phyloP scores from a whole-genome alignment of 2,888 invertebrate species.

The Troides aeacus region DNA sequence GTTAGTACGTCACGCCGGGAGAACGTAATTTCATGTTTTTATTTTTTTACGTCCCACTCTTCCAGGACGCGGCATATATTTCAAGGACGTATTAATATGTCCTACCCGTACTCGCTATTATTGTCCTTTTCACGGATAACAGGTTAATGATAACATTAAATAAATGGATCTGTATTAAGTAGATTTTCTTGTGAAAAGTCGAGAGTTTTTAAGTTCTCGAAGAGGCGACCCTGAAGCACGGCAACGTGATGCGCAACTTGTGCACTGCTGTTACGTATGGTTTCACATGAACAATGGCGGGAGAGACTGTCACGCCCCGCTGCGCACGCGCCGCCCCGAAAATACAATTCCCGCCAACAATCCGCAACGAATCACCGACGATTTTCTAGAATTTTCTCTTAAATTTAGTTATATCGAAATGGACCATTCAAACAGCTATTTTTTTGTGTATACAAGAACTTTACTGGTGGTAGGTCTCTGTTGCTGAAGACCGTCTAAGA shows the following conservation, averaged over 20 bases:
- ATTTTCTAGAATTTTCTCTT: background rate
- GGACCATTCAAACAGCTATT: background rate
- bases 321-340: slow-evolving; percentile 49
- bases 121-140: no score
- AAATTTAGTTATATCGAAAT: background rate
- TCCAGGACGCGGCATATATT: no score
- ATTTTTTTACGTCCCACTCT: no score
- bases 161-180: background rate
- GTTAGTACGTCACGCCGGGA: no score
- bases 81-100: no score
- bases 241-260: slow-evolving; percentile 65
- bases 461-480: no score
- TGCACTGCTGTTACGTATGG: slow-evolving; percentile 69
- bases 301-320: slow-evolving; percentile 68
- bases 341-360: slow-evolving; percentile 34
- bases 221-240: slow-evolving; percentile 30
- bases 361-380: slow-evolving; percentile 7
- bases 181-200: no score
- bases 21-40: no score
- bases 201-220: background rate
- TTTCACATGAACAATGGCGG: slow-evolving; percentile 72
- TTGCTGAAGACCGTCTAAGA: no score
- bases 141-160: no score
- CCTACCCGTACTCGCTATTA: no score
- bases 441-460: no score